These are phyloP conservation scores for Mythimna ferrago DNA, from an alignment of 2,888 invertebrate genomes.

Conservation along the genomic window DNA sequence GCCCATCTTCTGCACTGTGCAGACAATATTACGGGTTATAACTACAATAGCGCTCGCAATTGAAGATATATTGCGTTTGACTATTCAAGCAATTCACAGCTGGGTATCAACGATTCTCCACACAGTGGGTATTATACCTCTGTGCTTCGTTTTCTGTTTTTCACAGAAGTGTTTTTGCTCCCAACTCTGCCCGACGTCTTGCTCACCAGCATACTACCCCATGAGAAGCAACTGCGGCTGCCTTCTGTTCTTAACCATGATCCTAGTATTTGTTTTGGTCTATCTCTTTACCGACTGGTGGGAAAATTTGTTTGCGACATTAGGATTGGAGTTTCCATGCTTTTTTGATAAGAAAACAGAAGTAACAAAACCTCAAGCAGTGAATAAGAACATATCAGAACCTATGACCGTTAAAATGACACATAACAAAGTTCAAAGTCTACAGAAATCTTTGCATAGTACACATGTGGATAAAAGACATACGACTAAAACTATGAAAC, in stretches of 20 bases:
- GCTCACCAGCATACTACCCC: slow-evolving; percentile 40
- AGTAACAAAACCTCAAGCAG: neutral
- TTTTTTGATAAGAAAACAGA: slow-evolving; percentile 48
- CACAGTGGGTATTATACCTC: slow-evolving; percentile 64
- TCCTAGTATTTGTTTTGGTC: slow-evolving; percentile 60
- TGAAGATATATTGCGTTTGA: slow-evolving; percentile 70
- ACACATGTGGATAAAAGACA: neutral
- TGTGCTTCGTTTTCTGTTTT: slow-evolving; percentile 63
- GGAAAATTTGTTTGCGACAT: slow-evolving; percentile 61
- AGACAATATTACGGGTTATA: slow-evolving; percentile 66
- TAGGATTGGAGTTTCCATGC: slow-evolving; percentile 57
- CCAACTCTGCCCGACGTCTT: slow-evolving; percentile 8
- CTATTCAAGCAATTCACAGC: slow-evolving; percentile 65
- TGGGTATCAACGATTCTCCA: slow-evolving; percentile 67
- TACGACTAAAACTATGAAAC: neutral
- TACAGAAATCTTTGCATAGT: neutral
- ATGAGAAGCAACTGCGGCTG: slow-evolving; percentile 51
- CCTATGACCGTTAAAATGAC: neutral
- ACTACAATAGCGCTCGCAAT: slow-evolving; percentile 65
- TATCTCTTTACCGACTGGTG: slow-evolving; percentile 64
- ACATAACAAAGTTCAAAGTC: neutral
- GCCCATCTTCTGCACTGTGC: slow-evolving; percentile 68
- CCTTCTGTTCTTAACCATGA: slow-evolving; percentile 53
- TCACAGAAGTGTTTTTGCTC: slow-evolving; percentile 62
- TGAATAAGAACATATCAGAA: neutral